Percentiles rank a stretch among this genome's conserved stretches.
phyloP scores from a whole-genome alignment of 1,140 invertebrate genomes.

The Lordiphosa mommai region DNA sequence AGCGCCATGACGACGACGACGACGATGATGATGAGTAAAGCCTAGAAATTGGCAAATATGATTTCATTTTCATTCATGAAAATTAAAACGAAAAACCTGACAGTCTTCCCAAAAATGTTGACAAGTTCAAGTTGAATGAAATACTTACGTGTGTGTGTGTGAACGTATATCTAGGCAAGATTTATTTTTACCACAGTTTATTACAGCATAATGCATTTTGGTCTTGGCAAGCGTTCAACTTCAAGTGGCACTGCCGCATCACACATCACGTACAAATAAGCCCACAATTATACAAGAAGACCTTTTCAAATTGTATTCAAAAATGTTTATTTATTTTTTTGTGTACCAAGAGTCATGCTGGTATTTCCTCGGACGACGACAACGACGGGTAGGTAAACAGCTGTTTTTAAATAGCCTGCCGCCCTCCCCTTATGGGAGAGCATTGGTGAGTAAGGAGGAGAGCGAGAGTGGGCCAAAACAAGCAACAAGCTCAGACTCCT shows the following conservation, averaged over 20 bases:
- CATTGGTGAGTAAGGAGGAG: slow-evolving; percentile 13
- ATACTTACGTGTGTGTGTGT: slow-evolving; percentile 16
- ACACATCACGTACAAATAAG: slow-evolving; percentile 1
- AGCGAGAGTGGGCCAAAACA: slow-evolving; percentile 26
- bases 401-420: slow-evolving; percentile 47
- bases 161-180: slow-evolving; percentile 15
- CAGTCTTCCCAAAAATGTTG: too few species aligned
- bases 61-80: slow-evolving; percentile 63
- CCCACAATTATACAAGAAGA: slow-evolving; percentile 33
- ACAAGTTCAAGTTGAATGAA: slow-evolving; percentile 76
- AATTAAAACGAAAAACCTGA: slow-evolving; percentile 11
- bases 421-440: neutral
- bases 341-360: slow-evolving; percentile 23
- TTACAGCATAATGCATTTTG: slow-evolving; percentile 51
- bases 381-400: slow-evolving; percentile 22
- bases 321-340: slow-evolving; percentile 30
- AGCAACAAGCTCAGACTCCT: slow-evolving; percentile 61
- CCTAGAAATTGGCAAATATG: slow-evolving; percentile 35
- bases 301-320: slow-evolving; percentile 34
- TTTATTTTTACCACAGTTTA: slow-evolving; percentile 58
- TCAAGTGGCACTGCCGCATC: neutral
- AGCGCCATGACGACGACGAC: slow-evolving; percentile 8
- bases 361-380: slow-evolving; percentile 20
- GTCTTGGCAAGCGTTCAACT: slow-evolving; percentile 28
- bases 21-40: slow-evolving; percentile 23